Evolutionary conservation across 2,113 vertebrate genomes (phyloP).

Genomic region (Platichthys stellatus): DNA sequence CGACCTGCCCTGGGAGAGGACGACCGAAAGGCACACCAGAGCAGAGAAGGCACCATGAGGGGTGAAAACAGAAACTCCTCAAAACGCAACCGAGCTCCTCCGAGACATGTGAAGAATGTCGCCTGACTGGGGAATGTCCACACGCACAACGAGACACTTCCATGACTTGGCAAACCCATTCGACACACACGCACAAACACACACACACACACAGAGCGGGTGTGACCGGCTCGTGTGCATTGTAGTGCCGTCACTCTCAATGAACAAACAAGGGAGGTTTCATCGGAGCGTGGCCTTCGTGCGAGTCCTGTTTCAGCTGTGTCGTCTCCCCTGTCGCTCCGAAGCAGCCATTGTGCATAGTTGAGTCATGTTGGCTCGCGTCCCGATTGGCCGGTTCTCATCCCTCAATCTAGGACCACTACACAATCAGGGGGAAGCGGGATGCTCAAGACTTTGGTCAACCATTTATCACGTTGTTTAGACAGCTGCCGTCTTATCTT

Average conservation of each 20-base stretch:
- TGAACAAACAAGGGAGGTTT: conserved; percentile 48
- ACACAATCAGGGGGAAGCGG: neutral
- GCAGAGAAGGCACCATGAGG: conserved; percentile 59
- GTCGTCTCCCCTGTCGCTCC: conserved; percentile 39
- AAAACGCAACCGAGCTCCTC: conserved; percentile 9
- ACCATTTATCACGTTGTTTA: conserved; percentile 9
- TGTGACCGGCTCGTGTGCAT: conserved; percentile 2
- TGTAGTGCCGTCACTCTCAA: conserved; percentile 17
- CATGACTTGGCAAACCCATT: conserved; percentile 13
- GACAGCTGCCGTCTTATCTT: conserved; percentile 10
- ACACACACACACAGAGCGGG: conserved; percentile 22
- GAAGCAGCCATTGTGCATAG: conserved; percentile 58
- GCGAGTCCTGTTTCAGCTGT: conserved; percentile 10
- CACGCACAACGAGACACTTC: conserved; percentile 21
- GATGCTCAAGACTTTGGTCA: neutral
- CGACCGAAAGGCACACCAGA: conserved; percentile 57
- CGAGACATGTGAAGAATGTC: conserved; percentile 61
- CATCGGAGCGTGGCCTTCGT: conserved; percentile 14
- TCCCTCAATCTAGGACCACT: conserved; percentile 16
- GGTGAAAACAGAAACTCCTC: conserved; percentile 11
- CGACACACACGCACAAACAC: conserved; percentile 1
- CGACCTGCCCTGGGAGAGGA: conserved; percentile 44
- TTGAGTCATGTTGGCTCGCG: conserved; percentile 49
- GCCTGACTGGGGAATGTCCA: conserved; percentile 46
- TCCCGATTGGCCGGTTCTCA: conserved; percentile 20